Conservation (phyloP, 2,113 vertebrate genomes). For the Hoplias malabaricus region DNA sequence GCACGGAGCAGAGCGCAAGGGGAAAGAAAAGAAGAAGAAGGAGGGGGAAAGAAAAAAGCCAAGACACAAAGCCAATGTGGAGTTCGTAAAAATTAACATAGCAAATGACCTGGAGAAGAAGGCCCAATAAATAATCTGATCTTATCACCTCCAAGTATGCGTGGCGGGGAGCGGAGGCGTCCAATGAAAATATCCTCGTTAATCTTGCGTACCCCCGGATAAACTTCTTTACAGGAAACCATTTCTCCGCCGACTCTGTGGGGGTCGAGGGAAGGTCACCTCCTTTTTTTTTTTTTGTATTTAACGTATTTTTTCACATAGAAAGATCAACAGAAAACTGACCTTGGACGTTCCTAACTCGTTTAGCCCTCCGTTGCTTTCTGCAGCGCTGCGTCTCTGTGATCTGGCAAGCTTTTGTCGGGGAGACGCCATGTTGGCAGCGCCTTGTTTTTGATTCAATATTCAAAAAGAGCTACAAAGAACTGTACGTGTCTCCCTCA, state of each 20-base stretch:
- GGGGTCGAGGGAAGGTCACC: constrained; percentile 88
- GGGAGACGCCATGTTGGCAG: constrained; percentile 55
- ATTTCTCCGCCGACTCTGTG: constrained; percentile 82
- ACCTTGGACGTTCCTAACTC: constrained; percentile 70
- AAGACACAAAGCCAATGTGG: constrained; percentile 88
- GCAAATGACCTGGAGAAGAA: constrained; percentile 90
- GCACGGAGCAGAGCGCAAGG: constrained; percentile 14
- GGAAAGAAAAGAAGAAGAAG: constrained; percentile 87
- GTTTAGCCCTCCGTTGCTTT: constrained; percentile 49
- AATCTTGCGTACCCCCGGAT: constrained; percentile 82
- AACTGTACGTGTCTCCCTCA: background rate
- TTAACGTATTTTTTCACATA: constrained; percentile 23
- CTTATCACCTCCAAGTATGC: constrained; percentile 81
- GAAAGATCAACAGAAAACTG: constrained; percentile 63
- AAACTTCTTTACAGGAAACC: constrained; percentile 88
- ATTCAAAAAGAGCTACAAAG: constrained; percentile 67
- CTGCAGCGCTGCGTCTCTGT: constrained; percentile 56
- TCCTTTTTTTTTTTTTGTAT: constrained; percentile 58
- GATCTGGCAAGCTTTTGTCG: constrained; percentile 57
- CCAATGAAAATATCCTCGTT: constrained; percentile 90
- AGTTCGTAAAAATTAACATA: constrained; percentile 96
- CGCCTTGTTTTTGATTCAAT: constrained; percentile 59
- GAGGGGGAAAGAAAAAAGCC: too few relatives aligned
- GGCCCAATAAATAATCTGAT: constrained; percentile 91
- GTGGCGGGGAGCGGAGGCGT: constrained; percentile 72